These are phyloP conservation scores for Acestrorhynchus altus DNA, from an alignment of 2,797 vertebrate genomes.

Conservation along the genomic window DNA sequence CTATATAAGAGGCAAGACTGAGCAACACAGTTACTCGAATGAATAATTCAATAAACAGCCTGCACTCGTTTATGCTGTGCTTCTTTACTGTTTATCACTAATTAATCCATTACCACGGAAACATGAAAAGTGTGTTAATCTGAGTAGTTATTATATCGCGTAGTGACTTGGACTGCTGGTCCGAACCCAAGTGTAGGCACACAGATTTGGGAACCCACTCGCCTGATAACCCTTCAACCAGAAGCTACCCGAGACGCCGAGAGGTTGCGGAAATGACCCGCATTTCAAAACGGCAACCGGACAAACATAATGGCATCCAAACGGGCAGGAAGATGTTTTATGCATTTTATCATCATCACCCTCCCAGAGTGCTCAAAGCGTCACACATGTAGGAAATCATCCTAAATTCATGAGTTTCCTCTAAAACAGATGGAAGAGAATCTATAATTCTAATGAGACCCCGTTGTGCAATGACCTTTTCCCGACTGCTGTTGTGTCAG, in stretches of 20 bases:
- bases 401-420: slow-evolving; percentile 49
- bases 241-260: slow-evolving; percentile 44
- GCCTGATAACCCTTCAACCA: slow-evolving; percentile 47
- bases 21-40: slow-evolving; percentile 25
- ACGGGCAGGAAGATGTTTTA: slow-evolving; percentile 62
- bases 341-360: slow-evolving; percentile 42
- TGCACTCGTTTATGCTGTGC: not conserved
- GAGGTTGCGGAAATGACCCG: slow-evolving; percentile 11
- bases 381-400: slow-evolving; percentile 41
- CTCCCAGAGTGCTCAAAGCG: slow-evolving; percentile 41
- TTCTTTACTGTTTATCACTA: slow-evolving; percentile 19
- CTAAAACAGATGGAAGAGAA: slow-evolving; percentile 11
- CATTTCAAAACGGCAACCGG: slow-evolving; percentile 21
- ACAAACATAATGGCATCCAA: slow-evolving; percentile 40
- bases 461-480: not conserved
- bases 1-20: not conserved
- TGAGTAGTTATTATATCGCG: not conserved
- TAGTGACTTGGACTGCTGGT: not conserved
- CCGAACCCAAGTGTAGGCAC: too few species aligned
- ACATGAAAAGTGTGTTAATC: slow-evolving; percentile 19
- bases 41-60: slow-evolving; percentile 25
- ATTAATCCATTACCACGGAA: slow-evolving; percentile 8
- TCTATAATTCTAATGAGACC: slow-evolving; percentile 14
- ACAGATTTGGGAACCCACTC: too few species aligned
- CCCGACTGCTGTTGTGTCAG: not conserved